phyloP scores from a whole-genome alignment of 2,113 vertebrate genomes.

The Theropithecus gelada region DNA sequence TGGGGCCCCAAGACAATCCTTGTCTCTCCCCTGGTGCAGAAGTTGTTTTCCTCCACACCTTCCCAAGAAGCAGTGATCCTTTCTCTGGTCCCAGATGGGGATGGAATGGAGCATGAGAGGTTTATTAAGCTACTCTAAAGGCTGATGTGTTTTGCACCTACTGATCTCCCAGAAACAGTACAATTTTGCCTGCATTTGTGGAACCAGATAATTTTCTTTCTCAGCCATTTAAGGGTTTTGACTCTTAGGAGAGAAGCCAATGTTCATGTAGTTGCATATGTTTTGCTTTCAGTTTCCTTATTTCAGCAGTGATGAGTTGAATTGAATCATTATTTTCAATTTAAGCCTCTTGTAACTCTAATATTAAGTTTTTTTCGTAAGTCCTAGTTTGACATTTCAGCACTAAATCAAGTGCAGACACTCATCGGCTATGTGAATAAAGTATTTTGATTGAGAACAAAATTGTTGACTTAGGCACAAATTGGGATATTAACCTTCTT shows the following conservation, averaged over 20 bases:
- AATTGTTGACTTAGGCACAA: background rate
- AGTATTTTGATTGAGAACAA: slow-evolving; percentile 11
- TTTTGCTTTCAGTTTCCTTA: background rate
- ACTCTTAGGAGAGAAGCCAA: background rate
- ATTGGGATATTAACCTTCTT: slow-evolving; percentile 15
- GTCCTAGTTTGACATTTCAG: background rate
- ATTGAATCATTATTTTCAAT: slow-evolving; percentile 16
- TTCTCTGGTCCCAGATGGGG: background rate
- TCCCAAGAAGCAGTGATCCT: background rate
- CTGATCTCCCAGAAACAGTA: background rate
- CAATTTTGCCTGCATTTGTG: background rate
- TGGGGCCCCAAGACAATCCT: background rate
- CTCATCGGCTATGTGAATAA: background rate
- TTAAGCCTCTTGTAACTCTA: background rate
- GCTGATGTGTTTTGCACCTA: background rate
- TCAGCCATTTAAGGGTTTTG: background rate
- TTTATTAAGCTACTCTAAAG: background rate
- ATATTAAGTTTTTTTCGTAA: slow-evolving; percentile 18
- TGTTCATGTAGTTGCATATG: background rate
- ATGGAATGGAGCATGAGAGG: fast-evolving
- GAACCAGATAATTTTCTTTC: background rate
- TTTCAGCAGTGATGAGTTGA: background rate
- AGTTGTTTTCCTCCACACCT: background rate
- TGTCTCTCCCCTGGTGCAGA: background rate
- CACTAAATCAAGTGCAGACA: background rate